Evolutionary conservation across 1,140 invertebrate genomes (phyloP).

Genomic region (Drosophila hydei): DNA sequence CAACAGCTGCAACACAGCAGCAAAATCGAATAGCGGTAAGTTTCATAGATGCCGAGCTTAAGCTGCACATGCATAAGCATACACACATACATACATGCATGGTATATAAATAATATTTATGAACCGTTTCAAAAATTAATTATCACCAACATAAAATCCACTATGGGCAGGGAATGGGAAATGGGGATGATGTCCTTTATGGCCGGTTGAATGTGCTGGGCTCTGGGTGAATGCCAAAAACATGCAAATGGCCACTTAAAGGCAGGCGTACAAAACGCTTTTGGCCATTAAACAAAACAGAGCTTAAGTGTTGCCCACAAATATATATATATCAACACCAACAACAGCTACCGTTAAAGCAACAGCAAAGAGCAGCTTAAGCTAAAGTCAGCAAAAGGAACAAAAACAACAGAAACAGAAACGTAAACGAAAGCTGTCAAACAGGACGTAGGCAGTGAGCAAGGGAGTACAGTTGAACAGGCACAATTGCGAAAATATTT

Average conservation of each 20-base stretch:
- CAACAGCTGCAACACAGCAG: constrained; percentile 26
- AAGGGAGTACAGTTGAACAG: constrained; percentile 30
- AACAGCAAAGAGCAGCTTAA: neutral
- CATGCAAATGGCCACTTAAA: constrained; percentile 78
- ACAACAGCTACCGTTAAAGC: constrained; percentile 9
- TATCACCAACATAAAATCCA: constrained; percentile 61
- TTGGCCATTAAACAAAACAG: constrained; percentile 71
- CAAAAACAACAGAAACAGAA: constrained; percentile 11
- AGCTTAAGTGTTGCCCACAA: constrained; percentile 49
- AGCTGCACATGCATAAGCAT: no score
- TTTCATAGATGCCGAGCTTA: constrained; percentile 10
- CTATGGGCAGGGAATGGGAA: constrained; percentile 24
- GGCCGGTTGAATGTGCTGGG: constrained; percentile 6
- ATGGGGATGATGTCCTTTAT: neutral
- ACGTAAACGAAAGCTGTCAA: constrained; percentile 8
- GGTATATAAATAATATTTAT: constrained; percentile 32
- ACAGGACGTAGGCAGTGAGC: constrained; percentile 9
- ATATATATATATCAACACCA: constrained; percentile 13
- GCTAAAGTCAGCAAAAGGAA: neutral
- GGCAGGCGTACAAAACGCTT: constrained; percentile 58
- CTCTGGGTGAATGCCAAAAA: constrained; percentile 54
- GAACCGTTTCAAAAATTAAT: constrained; percentile 67
- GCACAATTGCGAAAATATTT: constrained; percentile 61
- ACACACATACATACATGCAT: neutral
- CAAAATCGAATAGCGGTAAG: constrained; percentile 29